phyloP scores from a whole-genome alignment of 2,113 vertebrate genomes.

The Pipra filicauda region DNA sequence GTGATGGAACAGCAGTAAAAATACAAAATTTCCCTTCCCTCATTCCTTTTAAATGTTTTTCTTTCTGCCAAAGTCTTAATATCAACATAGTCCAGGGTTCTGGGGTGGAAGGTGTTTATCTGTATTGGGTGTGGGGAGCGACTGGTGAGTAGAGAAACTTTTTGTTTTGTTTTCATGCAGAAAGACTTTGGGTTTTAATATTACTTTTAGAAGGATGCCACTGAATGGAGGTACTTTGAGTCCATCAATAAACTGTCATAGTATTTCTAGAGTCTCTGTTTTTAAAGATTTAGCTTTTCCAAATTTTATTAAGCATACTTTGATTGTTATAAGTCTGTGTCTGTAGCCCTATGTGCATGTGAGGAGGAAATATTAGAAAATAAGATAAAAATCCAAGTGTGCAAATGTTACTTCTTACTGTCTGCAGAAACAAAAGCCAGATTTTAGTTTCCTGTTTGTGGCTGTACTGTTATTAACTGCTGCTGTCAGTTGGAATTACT shows the following conservation, averaged over 20 bases:
- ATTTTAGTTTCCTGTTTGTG: neutral
- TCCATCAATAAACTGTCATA: neutral
- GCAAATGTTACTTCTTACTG: neutral
- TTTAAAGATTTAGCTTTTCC: neutral
- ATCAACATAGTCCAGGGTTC: conserved; percentile 2
- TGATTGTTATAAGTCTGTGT: neutral
- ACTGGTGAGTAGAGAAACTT: neutral
- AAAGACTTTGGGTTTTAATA: neutral
- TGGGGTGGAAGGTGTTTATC: conserved; percentile 47
- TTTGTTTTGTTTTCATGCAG: neutral
- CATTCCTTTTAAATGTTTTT: conserved; percentile 29
- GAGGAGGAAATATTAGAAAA: neutral
- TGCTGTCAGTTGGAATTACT: neutral
- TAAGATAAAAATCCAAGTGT: neutral
- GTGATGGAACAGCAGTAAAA: conserved; percentile 40
- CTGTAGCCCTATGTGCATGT: neutral
- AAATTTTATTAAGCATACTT: neutral
- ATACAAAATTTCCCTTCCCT: neutral
- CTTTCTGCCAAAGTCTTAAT: neutral
- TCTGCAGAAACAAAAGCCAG: neutral
- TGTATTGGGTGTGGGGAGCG: conserved; percentile 16
- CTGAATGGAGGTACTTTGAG: neutral
- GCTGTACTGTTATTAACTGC: neutral
- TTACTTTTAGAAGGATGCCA: neutral
- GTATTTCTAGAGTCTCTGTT: neutral